Evolutionary conservation across 2,888 invertebrate genomes (phyloP).

Genomic region (Drosophila borborema): DNA sequence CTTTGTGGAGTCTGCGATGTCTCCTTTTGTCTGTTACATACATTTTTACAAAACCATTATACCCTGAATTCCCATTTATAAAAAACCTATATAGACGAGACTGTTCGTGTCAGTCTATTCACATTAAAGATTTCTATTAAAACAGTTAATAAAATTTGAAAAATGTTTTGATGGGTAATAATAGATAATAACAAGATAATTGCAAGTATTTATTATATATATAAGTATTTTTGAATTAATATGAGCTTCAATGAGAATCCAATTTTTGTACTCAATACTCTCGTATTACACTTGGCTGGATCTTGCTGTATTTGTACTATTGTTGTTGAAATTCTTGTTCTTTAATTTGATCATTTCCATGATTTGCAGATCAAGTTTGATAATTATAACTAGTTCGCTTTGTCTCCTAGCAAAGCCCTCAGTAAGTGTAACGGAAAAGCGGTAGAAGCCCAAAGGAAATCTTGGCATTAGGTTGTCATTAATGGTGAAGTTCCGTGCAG

Average conservation of each 20-base stretch:
- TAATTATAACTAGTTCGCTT: rapidly evolving
- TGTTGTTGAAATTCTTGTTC: background rate
- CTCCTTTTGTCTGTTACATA: too few species aligned
- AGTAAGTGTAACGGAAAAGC: rapidly evolving
- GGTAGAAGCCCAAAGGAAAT: slow-evolving; percentile 11
- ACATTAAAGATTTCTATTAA: too few species aligned
- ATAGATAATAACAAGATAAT: too few species aligned
- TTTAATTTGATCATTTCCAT: slow-evolving; percentile 7
- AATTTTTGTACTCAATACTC: background rate
- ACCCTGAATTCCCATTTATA: too few species aligned
- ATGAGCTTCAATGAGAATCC: background rate
- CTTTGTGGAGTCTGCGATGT: too few species aligned
- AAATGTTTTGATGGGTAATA: background rate
- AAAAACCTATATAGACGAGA: too few species aligned
- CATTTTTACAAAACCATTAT: too few species aligned
- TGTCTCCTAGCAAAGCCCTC: background rate
- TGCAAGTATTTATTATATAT: background rate
- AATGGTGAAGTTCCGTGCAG: background rate
- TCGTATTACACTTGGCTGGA: background rate
- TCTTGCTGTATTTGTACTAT: background rate
- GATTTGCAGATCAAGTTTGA: slow-evolving; percentile 12
- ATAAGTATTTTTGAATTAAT: background rate
- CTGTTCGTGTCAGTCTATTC: too few species aligned
- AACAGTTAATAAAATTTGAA: background rate
- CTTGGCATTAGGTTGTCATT: background rate